Evolutionary conservation across 2,113 vertebrate species (phyloP), one percentile per base, ranked within the genome.

Genomic region (Maylandia zebra): DNA sequence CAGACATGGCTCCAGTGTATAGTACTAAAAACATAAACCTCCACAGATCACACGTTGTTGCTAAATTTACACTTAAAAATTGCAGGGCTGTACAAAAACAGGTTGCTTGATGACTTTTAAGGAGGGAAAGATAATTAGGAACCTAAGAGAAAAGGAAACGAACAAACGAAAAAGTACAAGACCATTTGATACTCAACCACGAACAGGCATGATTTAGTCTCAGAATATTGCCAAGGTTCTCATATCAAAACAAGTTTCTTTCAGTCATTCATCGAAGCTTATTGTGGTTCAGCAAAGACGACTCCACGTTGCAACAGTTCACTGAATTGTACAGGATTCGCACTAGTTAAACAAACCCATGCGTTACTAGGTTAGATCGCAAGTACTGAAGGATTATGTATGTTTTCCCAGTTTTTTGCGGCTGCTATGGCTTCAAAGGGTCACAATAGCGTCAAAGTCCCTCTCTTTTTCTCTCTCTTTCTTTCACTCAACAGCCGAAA

Each of bases 1-100:
- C 92, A 94, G 91, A 95, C 94, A 92, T 90, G 87, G 85, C 94
- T 97, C 96, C 97, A 97, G 97, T 97, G 97, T 97, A 97, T 96
- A 94, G 93, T 95, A 96, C 96, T 96, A 95, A 96, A 95, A 94
- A 95, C 92, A 95, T 85, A 95, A 95, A 96, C 90, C 89, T 95
- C 95, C 95, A 96, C 95, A 95, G 91, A 90, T 94, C 92, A 95
- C 94, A 96, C 90, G 90, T 94, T 78, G 94, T 94, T 92, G 94
- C 92, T 95, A 93, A 94, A 94, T 96, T 96, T 95, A 95, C 95
- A 96, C 80, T 90, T 89, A 89, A 89, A 94, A 94, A 94, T 91
- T 76, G 89, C 93, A 92, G 95, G 95, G 95, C 92, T 95, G 94
- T 96, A 96, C 95, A 96, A 95, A 95, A 93, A 93, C 84, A 92